phyloP scores from a whole-genome alignment of 2,888 invertebrate genomes.

The Parnassius orleans region DNA sequence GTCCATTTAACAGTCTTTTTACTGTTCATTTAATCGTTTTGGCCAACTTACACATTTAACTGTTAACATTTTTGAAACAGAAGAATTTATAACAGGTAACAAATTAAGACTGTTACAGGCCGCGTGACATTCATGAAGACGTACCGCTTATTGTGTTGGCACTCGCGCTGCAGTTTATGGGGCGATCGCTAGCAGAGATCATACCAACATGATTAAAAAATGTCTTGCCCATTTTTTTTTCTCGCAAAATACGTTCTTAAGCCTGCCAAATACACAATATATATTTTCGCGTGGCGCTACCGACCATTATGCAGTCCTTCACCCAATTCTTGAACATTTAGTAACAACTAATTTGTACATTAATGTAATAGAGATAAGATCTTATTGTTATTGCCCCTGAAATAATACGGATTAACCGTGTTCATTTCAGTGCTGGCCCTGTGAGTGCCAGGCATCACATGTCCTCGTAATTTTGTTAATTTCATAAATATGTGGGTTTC shows the following conservation, averaged over 20 bases:
- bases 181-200: conserved; percentile 6
- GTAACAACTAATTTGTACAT: conserved; percentile 4
- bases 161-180: conserved; percentile 4
- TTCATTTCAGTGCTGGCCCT: no score
- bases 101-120: conserved; percentile 6
- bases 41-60: no score
- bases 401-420: no score
- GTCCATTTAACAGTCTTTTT: no score
- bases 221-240: conserved; percentile 15
- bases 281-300: conserved; percentile 7
- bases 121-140: conserved; percentile 22
- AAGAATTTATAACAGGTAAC: conserved; percentile 12
- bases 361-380: not conserved
- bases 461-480: no score
- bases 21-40: no score
- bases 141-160: conserved; percentile 20
- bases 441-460: no score
- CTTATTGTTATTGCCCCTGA: no score
- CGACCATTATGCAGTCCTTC: conserved; percentile 17
- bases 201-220: conserved; percentile 21
- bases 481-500: no score
- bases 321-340: conserved; percentile 5
- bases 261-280: conserved; percentile 20
- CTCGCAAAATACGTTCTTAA: conserved; percentile 9
- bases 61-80: not conserved